A percentile compares a stretch with the other conserved stretches of the same genome.
Conservation (phyloP, 2,888 invertebrate genomes). For the Metacarcinus magister region DNA sequence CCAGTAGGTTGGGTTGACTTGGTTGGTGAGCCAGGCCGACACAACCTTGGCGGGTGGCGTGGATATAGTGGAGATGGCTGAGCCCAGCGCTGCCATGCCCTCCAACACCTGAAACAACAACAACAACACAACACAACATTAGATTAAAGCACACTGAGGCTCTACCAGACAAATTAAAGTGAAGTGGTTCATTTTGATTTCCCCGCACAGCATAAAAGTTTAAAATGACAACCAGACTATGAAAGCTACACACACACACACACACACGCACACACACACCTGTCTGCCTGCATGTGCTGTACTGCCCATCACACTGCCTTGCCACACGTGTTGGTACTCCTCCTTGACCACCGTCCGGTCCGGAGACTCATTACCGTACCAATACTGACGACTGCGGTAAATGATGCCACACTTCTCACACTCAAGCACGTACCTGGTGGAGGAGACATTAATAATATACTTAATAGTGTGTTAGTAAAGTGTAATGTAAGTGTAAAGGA, state of each 20-base stretch:
- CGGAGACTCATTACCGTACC: conserved; percentile 92
- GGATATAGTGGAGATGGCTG: conserved; percentile 88
- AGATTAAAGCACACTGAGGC: too few relatives aligned
- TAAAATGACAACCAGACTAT: too few relatives aligned
- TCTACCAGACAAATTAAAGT: too few relatives aligned
- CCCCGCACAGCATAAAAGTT: too few relatives aligned
- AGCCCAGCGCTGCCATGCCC: conserved; percentile 88
- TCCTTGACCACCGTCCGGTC: conserved; percentile 88
- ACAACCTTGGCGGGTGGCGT: conserved; percentile 90
- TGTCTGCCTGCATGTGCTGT: conserved; percentile 77
- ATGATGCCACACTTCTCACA: conserved; percentile 85
- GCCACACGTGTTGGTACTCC: conserved; percentile 90
- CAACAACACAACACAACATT: too few relatives aligned
- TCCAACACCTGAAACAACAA: conserved; percentile 87
- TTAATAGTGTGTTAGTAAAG: neutral
- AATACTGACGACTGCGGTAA: conserved; percentile 89
- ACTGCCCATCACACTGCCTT: conserved; percentile 84
- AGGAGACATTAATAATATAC: neutral
- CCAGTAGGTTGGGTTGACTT: conserved; percentile 92
- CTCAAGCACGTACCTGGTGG: conserved; percentile 88
- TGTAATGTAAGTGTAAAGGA: too few relatives aligned
- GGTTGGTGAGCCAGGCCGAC: conserved; percentile 91
- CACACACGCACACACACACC: conserved; percentile 38
- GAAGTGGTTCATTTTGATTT: too few relatives aligned
- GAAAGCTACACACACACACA: too few relatives aligned